Evolutionary conservation across 2,888 invertebrate genomes (phyloP), one percentile per base, ranked within the genome.

Genomic region (Noctua janthina): DNA sequence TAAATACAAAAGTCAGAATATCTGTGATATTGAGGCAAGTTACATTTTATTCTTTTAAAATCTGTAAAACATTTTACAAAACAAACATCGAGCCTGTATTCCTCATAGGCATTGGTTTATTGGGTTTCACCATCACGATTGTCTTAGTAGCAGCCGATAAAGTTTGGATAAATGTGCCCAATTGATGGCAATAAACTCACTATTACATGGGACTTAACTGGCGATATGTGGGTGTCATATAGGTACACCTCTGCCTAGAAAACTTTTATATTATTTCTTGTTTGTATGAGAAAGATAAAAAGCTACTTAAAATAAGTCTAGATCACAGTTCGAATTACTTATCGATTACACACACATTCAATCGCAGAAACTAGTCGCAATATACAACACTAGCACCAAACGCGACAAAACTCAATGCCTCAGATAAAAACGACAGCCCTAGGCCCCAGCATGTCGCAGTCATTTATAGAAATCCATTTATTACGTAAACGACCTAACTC

Each of bases 381-480:
- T 35, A 35, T 49, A 29, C 43, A 35, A 68, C 39, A 13, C 23
- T 67, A 35, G 46, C 56, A 10, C 76, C 43, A 71, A 75, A 76
- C 67, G 62, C 74, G 54, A 73, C 59, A 77, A 68, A 77, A 77
- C 67, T 67, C 70, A 67, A 79, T 66, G 83, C 49, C 43, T 75
- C 68, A 39, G 81, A 86, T 75, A 81, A 80, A 85, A 79, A n/a
- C 72, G 86, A 66, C 89, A 90, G 78, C 89, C 89, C 89, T 89
- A 78, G 62, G 70, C 43, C 35, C 20, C 71, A 78, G 59, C 83
- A 85, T 89, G 89, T 89, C 83, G 90, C 89, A 86, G 90, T 89
- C 90, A 89, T 89, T 90, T 89, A 89, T 88, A 89, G 90, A 86
- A 89, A 90, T 88, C 89, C 85, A 89, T 89, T 89, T 89, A 89